Percentiles rank a stretch among this genome's conserved stretches.
Evolutionary conservation across 2,888 invertebrate species (phyloP).

Genomic region (Automeris io): DNA sequence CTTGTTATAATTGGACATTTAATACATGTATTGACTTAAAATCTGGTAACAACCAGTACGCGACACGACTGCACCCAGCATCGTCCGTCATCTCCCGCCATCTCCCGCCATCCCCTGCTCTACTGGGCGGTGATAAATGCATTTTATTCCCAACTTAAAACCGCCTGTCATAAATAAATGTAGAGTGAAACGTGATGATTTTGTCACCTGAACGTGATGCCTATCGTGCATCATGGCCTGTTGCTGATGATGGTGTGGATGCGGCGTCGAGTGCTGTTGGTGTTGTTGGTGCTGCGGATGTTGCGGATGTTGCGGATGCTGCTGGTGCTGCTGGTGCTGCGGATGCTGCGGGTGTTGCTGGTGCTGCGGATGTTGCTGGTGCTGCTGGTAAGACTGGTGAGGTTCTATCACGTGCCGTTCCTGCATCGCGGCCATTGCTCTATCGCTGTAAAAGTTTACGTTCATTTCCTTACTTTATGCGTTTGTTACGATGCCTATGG

Average conservation of each 20-base stretch:
- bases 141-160: too few species aligned
- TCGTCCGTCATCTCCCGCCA: too few species aligned
- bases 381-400: constrained; percentile 41
- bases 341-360: constrained; percentile 42
- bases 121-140: too few species aligned
- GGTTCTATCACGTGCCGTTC: constrained; percentile 56
- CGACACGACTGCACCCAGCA: too few species aligned
- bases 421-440: constrained; percentile 52
- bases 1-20: too few species aligned
- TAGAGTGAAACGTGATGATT: background rate
- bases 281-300: constrained; percentile 46
- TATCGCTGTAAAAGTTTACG: constrained; percentile 27
- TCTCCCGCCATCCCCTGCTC: too few species aligned
- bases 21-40: too few species aligned
- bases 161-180: constrained; percentile 36
- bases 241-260: constrained; percentile 40
- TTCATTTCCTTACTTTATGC: too few species aligned
- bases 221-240: constrained; percentile 38
- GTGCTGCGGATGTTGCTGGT: constrained; percentile 37
- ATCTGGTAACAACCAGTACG: too few species aligned
- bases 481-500: too few species aligned
- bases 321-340: constrained; percentile 48
- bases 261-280: constrained; percentile 39
- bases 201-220: constrained; percentile 29
- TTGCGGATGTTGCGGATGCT: constrained; percentile 35